Base-by-base conservation (phyloP, 2,888 invertebrate genomes). In the Tipula confusa region DNA sequence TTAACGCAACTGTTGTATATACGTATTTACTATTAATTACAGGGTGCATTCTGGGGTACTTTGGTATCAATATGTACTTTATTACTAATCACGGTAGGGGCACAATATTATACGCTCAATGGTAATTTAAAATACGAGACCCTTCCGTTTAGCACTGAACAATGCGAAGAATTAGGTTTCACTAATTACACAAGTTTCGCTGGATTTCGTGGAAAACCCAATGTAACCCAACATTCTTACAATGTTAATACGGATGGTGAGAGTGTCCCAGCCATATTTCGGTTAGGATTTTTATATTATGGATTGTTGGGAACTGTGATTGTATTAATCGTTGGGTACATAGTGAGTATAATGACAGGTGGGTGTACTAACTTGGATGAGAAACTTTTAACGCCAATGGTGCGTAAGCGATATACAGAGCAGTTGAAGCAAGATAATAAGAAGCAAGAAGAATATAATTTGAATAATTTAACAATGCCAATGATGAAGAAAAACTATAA, bases 201-300 rank as follows among this genome's bases (percentile, higher is more conserved):
- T 1, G 80, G 80, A 29, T 80, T 80, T n/a, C 4, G 29, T 18
- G 80, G 80, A 29, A 80, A 80, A n/a, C 29, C 80, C n/a, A 80
- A 80, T 29, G 29, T 29, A 29, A 80, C 80, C 15, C 29, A 2
- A 0, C 80, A 80, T 29, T n/a, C n/a, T 29, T 29, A 29, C 80
- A 80, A 80, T n/a, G n/a, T 15, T n/a, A n/a, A 29, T 29, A n/a
- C 13, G 13, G 80, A 29, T 4, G 6, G 4, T 13, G 80, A 29
- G 1, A 80, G 13, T 15, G 29, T 29, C 7, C 80, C 29, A 6
- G 29, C 0, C 11, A 36, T 85, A 33, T 94, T 93, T 88, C 89
- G 91, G 18, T 90, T 94, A 84, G 93, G 94, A 0, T 94, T 94
- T 88, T 92, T 94, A 85, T 94, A 93, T 89, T 94, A 94, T 86